Conservation (phyloP, 2,888 invertebrate genomes). For the Drosophila lutescens region DNA sequence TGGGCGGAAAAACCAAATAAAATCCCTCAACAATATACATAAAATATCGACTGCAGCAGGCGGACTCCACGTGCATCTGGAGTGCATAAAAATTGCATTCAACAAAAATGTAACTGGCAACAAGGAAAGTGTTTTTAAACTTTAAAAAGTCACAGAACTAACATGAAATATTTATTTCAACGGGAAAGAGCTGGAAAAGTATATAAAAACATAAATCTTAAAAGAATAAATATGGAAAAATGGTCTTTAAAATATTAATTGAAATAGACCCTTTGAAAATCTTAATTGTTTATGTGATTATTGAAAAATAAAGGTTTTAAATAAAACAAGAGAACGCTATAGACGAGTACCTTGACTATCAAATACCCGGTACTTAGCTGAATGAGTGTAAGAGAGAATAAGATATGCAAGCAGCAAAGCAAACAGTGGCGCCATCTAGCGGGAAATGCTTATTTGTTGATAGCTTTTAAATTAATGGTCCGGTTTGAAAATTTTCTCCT, state of each 20-base stretch:
- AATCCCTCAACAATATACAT: slow-evolving; percentile 43
- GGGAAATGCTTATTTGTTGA: no score
- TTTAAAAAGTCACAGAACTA: slow-evolving; percentile 2
- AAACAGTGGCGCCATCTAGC: no score
- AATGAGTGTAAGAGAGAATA: no score
- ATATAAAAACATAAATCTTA: not conserved
- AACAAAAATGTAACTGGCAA: slow-evolving; percentile 1
- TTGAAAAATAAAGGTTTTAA: not conserved
- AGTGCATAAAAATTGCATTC: slow-evolving; percentile 49
- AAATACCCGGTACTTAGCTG: no score
- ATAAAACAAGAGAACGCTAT: no score
- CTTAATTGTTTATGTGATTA: not conserved
- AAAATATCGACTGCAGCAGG: slow-evolving; percentile 37
- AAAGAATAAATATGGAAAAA: not conserved
- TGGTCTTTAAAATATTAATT: not conserved
- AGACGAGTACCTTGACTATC: no score
- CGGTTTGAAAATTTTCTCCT: no score
- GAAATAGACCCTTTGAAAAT: not conserved
- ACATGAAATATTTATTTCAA: slow-evolving; percentile 1
- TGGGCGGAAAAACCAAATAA: slow-evolving; percentile 39
- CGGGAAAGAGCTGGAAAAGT: not conserved
- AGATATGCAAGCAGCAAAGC: no score
- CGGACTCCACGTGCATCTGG: slow-evolving; percentile 17
- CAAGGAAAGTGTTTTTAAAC: slow-evolving; percentile 11
- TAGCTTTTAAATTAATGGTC: no score